Evolutionary conservation across 1,140 invertebrate species (phyloP).

Genomic region (Meloidogyne hapla): DNA sequence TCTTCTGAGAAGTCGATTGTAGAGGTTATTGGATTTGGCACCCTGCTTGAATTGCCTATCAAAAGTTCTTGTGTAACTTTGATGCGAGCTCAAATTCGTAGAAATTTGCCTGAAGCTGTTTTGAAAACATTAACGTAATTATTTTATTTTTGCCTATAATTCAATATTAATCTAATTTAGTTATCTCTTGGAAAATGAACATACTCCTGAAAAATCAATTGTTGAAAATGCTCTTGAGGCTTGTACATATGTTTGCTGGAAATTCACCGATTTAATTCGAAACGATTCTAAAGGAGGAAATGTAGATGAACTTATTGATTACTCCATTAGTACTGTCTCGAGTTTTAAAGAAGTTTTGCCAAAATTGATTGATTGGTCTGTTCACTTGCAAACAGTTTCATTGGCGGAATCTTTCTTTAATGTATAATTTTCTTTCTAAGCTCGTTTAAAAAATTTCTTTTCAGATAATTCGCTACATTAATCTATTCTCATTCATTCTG

Average conservation of each 20-base stretch:
- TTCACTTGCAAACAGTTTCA: background rate
- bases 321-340: background rate
- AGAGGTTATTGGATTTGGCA: conserved; percentile 27
- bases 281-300: background rate
- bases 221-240: conserved; percentile 14
- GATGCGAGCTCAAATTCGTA: conserved; percentile 17
- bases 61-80: conserved; percentile 11
- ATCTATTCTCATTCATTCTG: conserved; percentile 12
- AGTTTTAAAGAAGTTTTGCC: conserved; percentile 24
- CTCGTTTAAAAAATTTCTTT: background rate
- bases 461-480: conserved; percentile 24
- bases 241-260: conserved; percentile 28
- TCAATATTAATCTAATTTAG: too few species aligned
- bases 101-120: conserved; percentile 7
- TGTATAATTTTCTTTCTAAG: conserved; percentile 23
- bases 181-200: background rate
- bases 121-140: conserved; percentile 1
- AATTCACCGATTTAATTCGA: conserved; percentile 11
- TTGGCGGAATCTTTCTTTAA: conserved; percentile 23
- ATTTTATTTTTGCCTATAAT: background rate
- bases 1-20: conserved; percentile 24
- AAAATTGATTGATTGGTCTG: conserved; percentile 34
- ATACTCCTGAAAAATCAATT: background rate
- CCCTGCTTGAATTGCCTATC: conserved; percentile 11
- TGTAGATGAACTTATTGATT: conserved; percentile 8